Evolutionary conservation across 2,797 vertebrate species (phyloP).

Genomic region (Coluber constrictor): DNA sequence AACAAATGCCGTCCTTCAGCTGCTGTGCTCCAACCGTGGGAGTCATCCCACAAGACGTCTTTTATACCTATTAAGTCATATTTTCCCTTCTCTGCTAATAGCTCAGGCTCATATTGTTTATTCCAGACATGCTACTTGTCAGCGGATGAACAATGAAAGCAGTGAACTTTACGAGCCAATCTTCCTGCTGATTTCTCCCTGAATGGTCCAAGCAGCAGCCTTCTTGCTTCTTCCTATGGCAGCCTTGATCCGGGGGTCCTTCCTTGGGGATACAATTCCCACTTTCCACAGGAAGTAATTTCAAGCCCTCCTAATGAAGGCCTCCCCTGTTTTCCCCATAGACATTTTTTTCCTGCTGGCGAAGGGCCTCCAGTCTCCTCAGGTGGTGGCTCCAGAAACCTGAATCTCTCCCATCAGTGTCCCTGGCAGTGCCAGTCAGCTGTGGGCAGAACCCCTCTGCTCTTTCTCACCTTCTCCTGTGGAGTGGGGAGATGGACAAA

Average conservation of each 20-base stretch:
- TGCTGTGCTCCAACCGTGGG: background rate
- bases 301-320: background rate
- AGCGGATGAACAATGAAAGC: background rate
- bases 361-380: background rate
- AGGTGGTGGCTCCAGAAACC: background rate
- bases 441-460: background rate
- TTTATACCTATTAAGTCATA: background rate
- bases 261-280: background rate
- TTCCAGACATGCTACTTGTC: background rate
- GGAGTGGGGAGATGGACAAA: background rate
- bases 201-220: background rate
- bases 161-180: background rate
- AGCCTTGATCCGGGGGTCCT: background rate
- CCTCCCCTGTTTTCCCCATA: background rate
- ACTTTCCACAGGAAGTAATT: background rate
- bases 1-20: background rate
- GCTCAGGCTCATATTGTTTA: background rate
- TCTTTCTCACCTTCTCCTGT: background rate
- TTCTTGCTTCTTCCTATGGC: background rate
- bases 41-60: background rate
- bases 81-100: background rate
- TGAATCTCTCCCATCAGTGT: background rate
- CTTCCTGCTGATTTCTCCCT: background rate
- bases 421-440: background rate
- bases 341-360: background rate